phyloP scores from a whole-genome alignment of 1,140 invertebrate species.

The Scaptomyza graminum region DNA sequence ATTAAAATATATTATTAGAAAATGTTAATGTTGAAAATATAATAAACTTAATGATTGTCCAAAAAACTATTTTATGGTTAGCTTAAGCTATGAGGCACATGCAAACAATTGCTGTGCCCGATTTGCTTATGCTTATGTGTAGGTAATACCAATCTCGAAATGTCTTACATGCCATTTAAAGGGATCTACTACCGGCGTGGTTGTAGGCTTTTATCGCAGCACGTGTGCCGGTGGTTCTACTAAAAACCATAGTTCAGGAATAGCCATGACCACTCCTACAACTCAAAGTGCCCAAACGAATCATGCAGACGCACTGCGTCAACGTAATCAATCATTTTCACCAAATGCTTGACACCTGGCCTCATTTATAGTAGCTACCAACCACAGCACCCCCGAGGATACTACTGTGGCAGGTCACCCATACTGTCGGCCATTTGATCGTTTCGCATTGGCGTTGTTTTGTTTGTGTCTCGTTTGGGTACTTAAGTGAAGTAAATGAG shows the following conservation, averaged over 20 bases:
- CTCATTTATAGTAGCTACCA: too few species aligned
- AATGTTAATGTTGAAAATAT: neutral
- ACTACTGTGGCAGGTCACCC: too few species aligned
- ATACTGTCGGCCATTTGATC: constrained; percentile 1
- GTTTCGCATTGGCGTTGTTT: constrained; percentile 21
- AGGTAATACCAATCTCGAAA: constrained; percentile 40
- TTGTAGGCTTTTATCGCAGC: constrained; percentile 27
- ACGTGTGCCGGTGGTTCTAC: constrained; percentile 51
- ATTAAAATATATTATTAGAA: neutral
- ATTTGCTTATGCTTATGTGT: constrained; percentile 7
- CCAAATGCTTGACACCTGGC: constrained; percentile 1
- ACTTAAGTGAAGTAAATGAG: constrained; percentile 82
- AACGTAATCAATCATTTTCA: constrained; percentile 30
- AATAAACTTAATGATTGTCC: neutral
- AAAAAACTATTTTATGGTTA: neutral
- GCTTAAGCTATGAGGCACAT: constrained; percentile 12
- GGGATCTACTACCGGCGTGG: constrained; percentile 39
- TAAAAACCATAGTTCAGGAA: constrained; percentile 84
- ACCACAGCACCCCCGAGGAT: neutral
- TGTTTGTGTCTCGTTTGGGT: constrained; percentile 65
- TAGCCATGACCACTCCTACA: constrained; percentile 83
- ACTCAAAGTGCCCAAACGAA: constrained; percentile 79
- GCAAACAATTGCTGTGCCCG: neutral
- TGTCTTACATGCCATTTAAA: constrained; percentile 43
- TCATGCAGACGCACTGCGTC: constrained; percentile 36